phyloP scores from a whole-genome alignment of 92 coral and sea anemone genomes.

The Galaxea fascicularis region DNA sequence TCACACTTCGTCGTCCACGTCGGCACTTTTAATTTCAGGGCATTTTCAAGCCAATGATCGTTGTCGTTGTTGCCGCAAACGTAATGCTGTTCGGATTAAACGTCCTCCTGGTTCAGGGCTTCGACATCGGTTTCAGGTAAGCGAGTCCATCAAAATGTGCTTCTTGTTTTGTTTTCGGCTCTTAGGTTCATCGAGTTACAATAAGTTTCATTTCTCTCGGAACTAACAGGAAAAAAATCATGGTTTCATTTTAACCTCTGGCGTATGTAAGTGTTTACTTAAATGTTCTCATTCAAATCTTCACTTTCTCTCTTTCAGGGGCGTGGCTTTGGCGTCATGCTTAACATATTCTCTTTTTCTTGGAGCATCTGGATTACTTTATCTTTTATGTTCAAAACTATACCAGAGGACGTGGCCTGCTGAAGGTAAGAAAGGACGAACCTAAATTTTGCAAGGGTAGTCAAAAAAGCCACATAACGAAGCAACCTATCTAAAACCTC shows the following conservation, averaged over 20 bases:
- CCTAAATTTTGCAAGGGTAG: neutral
- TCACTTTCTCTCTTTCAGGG: constrained; percentile 4
- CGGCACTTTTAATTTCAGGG: neutral
- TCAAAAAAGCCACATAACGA: too few relatives aligned
- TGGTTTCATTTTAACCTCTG: too few relatives aligned
- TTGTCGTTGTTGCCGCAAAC: neutral
- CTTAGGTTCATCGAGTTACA: neutral
- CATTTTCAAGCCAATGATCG: constrained; percentile 27
- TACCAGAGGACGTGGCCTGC: constrained; percentile 38
- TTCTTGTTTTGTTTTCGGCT: neutral
- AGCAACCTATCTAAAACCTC: too few relatives aligned
- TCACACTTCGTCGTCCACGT: neutral
- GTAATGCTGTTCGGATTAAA: constrained; percentile 21
- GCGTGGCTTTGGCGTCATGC: constrained; percentile 41
- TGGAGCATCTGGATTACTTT: neutral
- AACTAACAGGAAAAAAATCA: too few relatives aligned
- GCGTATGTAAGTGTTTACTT: too few relatives aligned
- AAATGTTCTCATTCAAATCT: neutral
- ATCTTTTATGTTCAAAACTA: constrained; percentile 4
- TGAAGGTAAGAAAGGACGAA: neutral
- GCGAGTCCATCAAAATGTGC: neutral
- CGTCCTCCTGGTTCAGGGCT: constrained; percentile 5
- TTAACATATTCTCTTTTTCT: constrained; percentile 14
- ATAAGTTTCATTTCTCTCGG: too few relatives aligned
- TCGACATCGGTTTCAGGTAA: constrained; percentile 21